phyloP scores from a whole-genome alignment of 1,140 invertebrate genomes.

The Heterodera schachtii region DNA sequence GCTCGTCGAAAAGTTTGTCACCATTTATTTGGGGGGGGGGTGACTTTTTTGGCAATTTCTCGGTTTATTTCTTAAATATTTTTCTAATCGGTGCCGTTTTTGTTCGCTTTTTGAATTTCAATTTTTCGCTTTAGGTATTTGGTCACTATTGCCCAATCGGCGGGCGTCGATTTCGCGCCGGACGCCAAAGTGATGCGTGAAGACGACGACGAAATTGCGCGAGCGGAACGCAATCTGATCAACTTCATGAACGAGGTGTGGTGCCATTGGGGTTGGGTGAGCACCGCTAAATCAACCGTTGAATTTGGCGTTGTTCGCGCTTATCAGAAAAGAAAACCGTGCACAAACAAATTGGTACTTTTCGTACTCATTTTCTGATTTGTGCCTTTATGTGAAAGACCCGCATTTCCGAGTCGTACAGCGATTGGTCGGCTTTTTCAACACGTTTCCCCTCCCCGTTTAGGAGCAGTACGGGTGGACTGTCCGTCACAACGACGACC shows the following conservation, averaged over 20 bases:
- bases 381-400: no score
- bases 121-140: conserved; percentile 64
- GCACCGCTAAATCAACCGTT: no score
- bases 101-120: conserved; percentile 28
- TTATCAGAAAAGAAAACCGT: no score
- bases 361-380: no score
- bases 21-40: not conserved
- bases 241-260: conserved; percentile 70
- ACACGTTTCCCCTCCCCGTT: not conserved
- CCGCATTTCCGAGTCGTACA: no score
- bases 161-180: conserved; percentile 86
- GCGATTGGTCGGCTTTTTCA: no score
- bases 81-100: no score
- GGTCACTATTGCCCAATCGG: conserved; percentile 90
- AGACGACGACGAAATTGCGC: conserved; percentile 71
- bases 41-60: not conserved
- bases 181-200: conserved; percentile 83
- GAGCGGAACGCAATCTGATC: conserved; percentile 77
- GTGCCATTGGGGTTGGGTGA: not conserved
- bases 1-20: conserved; percentile 81
- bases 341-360: no score
- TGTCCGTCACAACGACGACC: conserved; percentile 16
- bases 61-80: no score
- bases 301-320: no score
- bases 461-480: conserved; percentile 50